A percentile compares a stretch with the other conserved stretches of the same genome.
Evolutionary conservation across 2,797 vertebrate genomes (phyloP).

Genomic region (Cirrhinus molitorella): DNA sequence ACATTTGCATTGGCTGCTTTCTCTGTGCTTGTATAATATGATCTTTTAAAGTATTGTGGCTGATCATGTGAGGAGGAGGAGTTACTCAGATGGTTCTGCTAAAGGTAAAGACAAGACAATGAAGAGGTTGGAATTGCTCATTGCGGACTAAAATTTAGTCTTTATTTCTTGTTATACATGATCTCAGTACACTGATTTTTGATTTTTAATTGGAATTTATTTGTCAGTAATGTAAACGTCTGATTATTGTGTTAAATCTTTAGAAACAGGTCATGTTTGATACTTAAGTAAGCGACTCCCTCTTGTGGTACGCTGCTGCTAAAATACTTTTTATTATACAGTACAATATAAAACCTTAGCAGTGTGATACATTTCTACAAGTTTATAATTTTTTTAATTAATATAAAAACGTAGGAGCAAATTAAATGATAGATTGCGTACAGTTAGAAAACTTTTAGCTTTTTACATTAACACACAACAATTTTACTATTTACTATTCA

Average conservation of each 20-base stretch:
- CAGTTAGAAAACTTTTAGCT: too few species aligned
- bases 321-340: background rate
- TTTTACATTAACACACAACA: too few species aligned
- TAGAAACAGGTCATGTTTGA: background rate
- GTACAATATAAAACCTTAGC: background rate
- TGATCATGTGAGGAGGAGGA: background rate
- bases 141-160: too few species aligned
- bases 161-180: too few species aligned
- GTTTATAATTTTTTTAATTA: background rate
- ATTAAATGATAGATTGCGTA: too few species aligned
- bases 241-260: background rate
- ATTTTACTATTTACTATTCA: too few species aligned
- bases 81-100: background rate
- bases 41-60: background rate
- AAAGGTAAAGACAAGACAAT: background rate
- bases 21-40: background rate
- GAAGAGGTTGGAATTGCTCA: background rate
- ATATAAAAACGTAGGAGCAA: background rate
- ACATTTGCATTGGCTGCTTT: conserved; percentile 3
- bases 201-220: background rate
- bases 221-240: too few species aligned
- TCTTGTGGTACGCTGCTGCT: background rate
- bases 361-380: background rate
- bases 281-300: background rate
- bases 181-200: background rate